Evolutionary conservation across 2,888 invertebrate genomes (phyloP).

Genomic region (Orthosia cruda): DNA sequence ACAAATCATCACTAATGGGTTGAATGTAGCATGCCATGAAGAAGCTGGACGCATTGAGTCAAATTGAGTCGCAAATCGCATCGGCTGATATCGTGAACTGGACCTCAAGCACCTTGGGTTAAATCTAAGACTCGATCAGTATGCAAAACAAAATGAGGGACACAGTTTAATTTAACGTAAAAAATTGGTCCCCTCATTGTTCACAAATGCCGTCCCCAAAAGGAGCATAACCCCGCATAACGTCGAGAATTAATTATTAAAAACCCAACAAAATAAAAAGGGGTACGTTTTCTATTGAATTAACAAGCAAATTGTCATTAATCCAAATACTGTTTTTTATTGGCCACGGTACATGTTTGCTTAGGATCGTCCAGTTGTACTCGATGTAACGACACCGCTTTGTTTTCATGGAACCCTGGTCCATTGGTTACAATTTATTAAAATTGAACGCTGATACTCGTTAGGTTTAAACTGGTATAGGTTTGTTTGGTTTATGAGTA

Average conservation of each 20-base stretch:
- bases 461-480: conserved; percentile 31
- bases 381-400: conserved; percentile 57
- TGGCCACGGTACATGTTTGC: conserved; percentile 59
- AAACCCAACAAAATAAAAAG: conserved; percentile 53
- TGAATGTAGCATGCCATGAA: background rate
- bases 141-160: conserved; percentile 22
- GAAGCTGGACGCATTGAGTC: too few relatives aligned
- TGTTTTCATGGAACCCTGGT: conserved; percentile 62
- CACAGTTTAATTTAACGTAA: conserved; percentile 19
- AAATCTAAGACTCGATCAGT: conserved; percentile 23
- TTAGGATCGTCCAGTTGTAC: conserved; percentile 66
- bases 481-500: conserved; percentile 33
- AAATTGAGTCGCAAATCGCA: background rate
- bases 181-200: conserved; percentile 34
- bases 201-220: conserved; percentile 22
- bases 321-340: conserved; percentile 65
- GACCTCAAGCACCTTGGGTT: background rate
- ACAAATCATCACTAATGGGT: background rate
- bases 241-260: conserved; percentile 54
- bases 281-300: conserved; percentile 62
- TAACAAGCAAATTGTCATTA: conserved; percentile 65
- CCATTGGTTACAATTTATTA: conserved; percentile 63
- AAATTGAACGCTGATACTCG: conserved; percentile 50
- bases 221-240: conserved; percentile 25
- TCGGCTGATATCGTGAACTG: too few relatives aligned